phyloP scores from a whole-genome alignment of 2,888 invertebrate species.

The Xylophagus ater region DNA sequence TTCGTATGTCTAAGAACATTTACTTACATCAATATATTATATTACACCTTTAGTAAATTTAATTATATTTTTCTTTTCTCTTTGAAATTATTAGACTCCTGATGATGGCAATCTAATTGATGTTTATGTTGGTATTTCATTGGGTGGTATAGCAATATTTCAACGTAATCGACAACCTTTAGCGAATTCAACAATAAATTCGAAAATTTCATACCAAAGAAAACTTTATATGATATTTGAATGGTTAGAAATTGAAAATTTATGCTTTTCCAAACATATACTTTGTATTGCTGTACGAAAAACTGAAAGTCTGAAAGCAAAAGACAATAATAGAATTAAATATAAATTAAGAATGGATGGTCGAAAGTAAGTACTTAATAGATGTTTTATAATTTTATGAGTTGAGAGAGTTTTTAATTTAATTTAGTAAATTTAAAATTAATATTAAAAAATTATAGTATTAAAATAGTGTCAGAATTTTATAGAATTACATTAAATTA shows the following conservation, averaged over 20 bases:
- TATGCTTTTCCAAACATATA: conserved; percentile 64
- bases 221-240: conserved; percentile 41
- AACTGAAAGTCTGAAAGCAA: conserved; percentile 44
- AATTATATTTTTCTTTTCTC: conserved; percentile 3
- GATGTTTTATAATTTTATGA: neutral
- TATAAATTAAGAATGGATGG: conserved; percentile 64
- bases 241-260: conserved; percentile 65
- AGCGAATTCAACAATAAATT: conserved; percentile 12
- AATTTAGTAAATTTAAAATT: neutral
- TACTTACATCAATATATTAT: too few species aligned
- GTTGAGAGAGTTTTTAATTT: neutral
- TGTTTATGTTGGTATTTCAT: conserved; percentile 53
- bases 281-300: conserved; percentile 48
- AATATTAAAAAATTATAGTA: neutral
- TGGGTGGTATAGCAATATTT: conserved; percentile 43
- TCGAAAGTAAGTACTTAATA: conserved; percentile 46
- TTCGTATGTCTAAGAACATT: too few species aligned
- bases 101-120: conserved; percentile 49
- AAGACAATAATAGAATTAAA: conserved; percentile 50
- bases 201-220: conserved; percentile 31
- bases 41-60: conserved; percentile 8
- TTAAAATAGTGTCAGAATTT: too few species aligned
- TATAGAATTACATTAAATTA: too few species aligned
- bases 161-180: conserved; percentile 14
- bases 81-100: conserved; percentile 37